These are phyloP conservation scores for Camelus dromedarius DNA, from an alignment of 2,113 vertebrate genomes.

Conservation along the genomic window DNA sequence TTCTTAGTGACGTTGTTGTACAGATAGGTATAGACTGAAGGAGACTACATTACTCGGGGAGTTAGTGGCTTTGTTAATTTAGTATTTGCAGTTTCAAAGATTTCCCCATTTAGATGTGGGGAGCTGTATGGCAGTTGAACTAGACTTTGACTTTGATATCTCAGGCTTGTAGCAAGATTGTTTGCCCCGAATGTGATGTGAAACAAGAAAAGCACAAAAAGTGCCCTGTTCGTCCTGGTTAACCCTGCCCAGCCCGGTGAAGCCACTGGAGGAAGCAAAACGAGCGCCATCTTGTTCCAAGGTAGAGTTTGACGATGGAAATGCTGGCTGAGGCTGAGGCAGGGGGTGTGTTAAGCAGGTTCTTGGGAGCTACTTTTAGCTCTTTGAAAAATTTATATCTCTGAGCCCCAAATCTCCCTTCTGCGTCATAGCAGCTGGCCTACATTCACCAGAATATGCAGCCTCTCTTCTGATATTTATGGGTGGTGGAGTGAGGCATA, in stretches of 20 bases:
- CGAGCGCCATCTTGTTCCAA: not conserved
- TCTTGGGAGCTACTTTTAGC: conserved; percentile 79
- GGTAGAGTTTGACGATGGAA: not conserved
- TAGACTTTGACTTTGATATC: not conserved
- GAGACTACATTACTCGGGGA: not conserved
- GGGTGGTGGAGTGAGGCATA: conserved; percentile 22
- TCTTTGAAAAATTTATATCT: conserved; percentile 78
- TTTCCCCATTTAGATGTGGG: not conserved
- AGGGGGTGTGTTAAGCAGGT: conserved; percentile 39
- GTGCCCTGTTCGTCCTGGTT: too few relatives aligned
- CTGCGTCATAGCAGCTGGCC: conserved; percentile 77
- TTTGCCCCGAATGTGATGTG: not conserved
- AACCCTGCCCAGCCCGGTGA: not conserved
- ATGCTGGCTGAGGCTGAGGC: not conserved
- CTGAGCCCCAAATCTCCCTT: conserved; percentile 61
- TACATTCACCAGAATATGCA: conserved; percentile 72
- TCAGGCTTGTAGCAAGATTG: not conserved
- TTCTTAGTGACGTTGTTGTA: conserved; percentile 12
- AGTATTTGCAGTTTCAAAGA: not conserved
- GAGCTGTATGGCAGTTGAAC: not conserved
- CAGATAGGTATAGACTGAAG: not conserved
- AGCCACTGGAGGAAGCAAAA: not conserved
- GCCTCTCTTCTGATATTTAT: conserved; percentile 63
- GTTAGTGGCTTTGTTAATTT: not conserved
- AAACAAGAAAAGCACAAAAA: not conserved